Evolutionary conservation across 2,113 vertebrate genomes (phyloP), one percentile per base, ranked within the genome.

Genomic region (Pituophis catenifer): DNA sequence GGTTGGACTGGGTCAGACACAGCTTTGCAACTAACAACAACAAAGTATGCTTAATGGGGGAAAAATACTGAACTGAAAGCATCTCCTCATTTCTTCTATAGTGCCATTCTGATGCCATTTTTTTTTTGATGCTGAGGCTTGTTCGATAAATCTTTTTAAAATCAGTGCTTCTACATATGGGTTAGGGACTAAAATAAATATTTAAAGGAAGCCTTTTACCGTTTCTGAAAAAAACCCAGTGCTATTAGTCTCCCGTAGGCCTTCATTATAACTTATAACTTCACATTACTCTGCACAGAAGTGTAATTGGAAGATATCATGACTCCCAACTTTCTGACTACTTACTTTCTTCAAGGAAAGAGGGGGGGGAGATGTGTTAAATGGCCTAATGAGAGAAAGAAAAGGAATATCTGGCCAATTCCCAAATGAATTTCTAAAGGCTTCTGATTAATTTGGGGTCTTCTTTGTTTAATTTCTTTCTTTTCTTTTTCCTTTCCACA

Each of bases 171-270:
- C 52, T 89, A 15, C 8, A 23, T 91, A 91, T 94, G 48, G 2
- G 17, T 95, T 91, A 92, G 91, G 94, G 92, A 70, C 3, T 81
- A 94, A 96, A 96, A 92, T 86, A 6, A 97, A 89, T 95, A 94
- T 93, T 93, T 93, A 94, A 94, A 95, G 95, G 57, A 33, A 95
- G 91, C 17, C 33, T 58, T 89, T 89, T 90, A 0, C 23, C 88
- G 89, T 0, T 9, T 87, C 57, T 1, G 0, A 94, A 90, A 0
- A 57, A 58, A 58, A 58, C 3, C 9, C 2, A 93, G 29, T 95
- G n/a, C n/a, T 97, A 95, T 95, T 95, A 92, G 89, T 93, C 38
- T 97, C 94, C 95, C 10, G 3, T 92, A 96, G 94, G 94, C 81
- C 89, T 96, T 97, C 59, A 94, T 96, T 97, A 95, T 70, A 92